phyloP scores from a whole-genome alignment of 2,113 vertebrate species.

The Bos taurus region ARS-UCD2.0 NC_037336.1:69665001-69665500 shows the following conservation, averaged over 20 bases:
- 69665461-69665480: background rate
- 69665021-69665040: background rate
- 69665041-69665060: background rate
- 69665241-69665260: background rate
- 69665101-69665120: background rate
- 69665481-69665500: background rate
- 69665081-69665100: background rate
- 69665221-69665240: background rate
- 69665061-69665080: background rate
- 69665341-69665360: background rate
- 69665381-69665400: background rate
- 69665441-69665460: background rate
- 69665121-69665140: background rate
- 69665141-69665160: background rate
- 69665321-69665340: background rate
- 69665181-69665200: background rate
- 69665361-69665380: background rate
- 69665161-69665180: background rate
- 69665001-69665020: background rate
- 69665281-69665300: background rate
- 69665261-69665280: background rate
- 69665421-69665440: background rate
- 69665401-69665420: background rate
- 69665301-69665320: background rate
- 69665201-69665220: background rate